phyloP scores from a whole-genome alignment of 2,797 vertebrate species.

The Monodelphis domestica region DNA sequence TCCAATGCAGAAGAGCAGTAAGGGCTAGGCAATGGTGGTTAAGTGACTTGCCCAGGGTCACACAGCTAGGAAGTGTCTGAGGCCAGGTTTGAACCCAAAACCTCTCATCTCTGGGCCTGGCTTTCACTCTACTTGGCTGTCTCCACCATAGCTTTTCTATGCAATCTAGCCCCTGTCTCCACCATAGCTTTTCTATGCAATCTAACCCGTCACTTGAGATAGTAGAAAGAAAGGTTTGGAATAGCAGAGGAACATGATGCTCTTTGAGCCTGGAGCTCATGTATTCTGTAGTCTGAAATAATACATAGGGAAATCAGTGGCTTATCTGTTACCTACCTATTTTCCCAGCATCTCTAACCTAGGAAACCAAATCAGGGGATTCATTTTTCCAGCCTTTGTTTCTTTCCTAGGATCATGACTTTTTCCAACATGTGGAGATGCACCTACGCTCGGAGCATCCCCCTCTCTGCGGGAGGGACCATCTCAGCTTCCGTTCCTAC shows the following conservation, averaged over 20 bases:
- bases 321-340: not conserved
- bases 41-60: too few species aligned
- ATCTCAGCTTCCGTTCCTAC: slow-evolving; percentile 98
- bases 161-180: too few species aligned
- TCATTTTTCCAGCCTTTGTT: slow-evolving; percentile 24
- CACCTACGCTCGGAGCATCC: slow-evolving; percentile 98
- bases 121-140: too few species aligned
- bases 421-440: slow-evolving; percentile 99
- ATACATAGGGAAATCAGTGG: not conserved
- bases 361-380: slow-evolving; percentile 2
- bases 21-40: too few species aligned
- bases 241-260: slow-evolving; percentile 15
- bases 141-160: too few species aligned
- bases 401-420: slow-evolving; percentile 93
- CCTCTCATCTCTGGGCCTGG: too few species aligned
- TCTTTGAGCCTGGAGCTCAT: not conserved
- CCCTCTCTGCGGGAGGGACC: slow-evolving; percentile 96
- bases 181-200: too few species aligned
- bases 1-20: too few species aligned
- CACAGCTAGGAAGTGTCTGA: too few species aligned
- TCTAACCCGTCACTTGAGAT: too few species aligned
- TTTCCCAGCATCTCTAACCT: slow-evolving; percentile 6
- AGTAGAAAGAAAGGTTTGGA: not conserved
- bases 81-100: too few species aligned
- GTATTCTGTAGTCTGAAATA: not conserved